A percentile compares a stretch with the other conserved stretches of the same genome.
phyloP scores from a whole-genome alignment of 2,797 vertebrate species.

The Rhynchotus rufescens region DNA sequence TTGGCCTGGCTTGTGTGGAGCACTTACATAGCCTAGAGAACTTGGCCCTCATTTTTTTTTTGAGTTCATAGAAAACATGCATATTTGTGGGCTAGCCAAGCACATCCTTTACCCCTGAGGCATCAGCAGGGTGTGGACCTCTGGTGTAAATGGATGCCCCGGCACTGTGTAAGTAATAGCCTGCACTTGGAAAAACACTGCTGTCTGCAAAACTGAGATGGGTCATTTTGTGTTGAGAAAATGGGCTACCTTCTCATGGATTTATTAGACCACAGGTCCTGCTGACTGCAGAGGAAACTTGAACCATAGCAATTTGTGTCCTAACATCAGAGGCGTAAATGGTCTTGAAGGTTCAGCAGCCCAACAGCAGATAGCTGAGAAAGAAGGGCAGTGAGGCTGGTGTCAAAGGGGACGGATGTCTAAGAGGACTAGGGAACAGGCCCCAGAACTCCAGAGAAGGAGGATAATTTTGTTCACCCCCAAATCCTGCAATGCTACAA shows the following conservation, averaged over 20 bases:
- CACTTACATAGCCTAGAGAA: not conserved
- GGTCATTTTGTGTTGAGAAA: not conserved
- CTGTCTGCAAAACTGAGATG: not conserved
- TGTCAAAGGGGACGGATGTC: rapidly evolving
- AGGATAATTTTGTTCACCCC: not conserved
- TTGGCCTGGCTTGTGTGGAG: not conserved
- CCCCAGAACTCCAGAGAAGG: rapidly evolving
- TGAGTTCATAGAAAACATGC: not conserved
- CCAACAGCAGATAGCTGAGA: not conserved
- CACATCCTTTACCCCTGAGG: not conserved
- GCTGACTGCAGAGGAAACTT: not conserved
- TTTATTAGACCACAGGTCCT: not conserved
- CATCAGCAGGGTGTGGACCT: not conserved
- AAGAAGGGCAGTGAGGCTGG: not conserved
- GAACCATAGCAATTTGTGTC: not conserved
- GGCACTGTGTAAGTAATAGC: not conserved
- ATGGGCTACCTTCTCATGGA: not conserved
- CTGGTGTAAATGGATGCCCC: not conserved
- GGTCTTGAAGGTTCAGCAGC: not conserved
- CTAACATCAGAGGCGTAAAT: not conserved
- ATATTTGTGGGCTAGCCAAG: not conserved
- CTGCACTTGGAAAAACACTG: not conserved
- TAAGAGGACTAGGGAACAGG: not conserved
- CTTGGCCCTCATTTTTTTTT: not conserved
- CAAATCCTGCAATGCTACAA: not conserved